These are phyloP conservation scores for Hylaeus volcanicus DNA, from an alignment of 1,140 invertebrate species.

Conservation along the genomic window DNA sequence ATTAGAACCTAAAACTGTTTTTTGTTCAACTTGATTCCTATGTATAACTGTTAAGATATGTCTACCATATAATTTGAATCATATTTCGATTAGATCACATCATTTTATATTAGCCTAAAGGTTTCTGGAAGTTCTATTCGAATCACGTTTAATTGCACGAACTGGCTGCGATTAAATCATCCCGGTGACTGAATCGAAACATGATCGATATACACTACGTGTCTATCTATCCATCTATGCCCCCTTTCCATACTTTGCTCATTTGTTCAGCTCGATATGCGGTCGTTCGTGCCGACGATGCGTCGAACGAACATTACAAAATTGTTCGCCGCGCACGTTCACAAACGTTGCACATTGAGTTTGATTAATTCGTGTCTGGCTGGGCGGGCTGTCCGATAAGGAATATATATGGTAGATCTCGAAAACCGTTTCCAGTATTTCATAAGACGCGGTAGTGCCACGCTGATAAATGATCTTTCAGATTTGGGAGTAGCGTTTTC, in stretches of 20 bases:
- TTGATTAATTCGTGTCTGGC: constrained; percentile 64
- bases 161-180: constrained; percentile 29
- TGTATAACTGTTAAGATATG: too few relatives aligned
- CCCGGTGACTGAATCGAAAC: constrained; percentile 23
- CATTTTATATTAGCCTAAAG: not conserved
- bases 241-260: constrained; percentile 26
- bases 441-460: constrained; percentile 30
- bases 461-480: constrained; percentile 39
- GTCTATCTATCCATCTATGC: constrained; percentile 28
- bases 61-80: too few relatives aligned
- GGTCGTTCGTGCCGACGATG: constrained; percentile 53
- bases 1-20: too few relatives aligned
- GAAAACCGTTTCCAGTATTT: constrained; percentile 41
- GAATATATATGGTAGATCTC: constrained; percentile 41
- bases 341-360: constrained; percentile 47
- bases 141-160: not conserved
- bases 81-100: too few relatives aligned
- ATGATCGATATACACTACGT: constrained; percentile 8
- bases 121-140: not conserved
- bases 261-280: constrained; percentile 52
- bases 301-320: constrained; percentile 57
- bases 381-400: constrained; percentile 48
- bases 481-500: constrained; percentile 7
- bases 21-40: too few relatives aligned
- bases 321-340: constrained; percentile 53